Evolutionary conservation across 1,140 invertebrate genomes (phyloP).

Genomic region (Magallana ariakensis): DNA sequence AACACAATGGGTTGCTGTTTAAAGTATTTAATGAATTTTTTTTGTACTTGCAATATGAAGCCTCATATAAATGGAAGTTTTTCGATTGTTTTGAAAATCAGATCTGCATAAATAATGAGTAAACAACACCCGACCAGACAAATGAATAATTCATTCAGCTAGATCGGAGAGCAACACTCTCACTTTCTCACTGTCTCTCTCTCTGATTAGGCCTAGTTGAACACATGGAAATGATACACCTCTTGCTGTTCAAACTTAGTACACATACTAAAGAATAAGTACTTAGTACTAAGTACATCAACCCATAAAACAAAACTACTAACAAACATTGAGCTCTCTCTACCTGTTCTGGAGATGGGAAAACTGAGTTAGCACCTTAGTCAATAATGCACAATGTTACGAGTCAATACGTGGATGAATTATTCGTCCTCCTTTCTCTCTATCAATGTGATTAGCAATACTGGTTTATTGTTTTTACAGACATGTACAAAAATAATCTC

Average conservation of each 20-base stretch:
- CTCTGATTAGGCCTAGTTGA: conserved; percentile 26
- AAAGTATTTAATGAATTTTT: conserved; percentile 14
- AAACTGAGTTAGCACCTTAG: neutral
- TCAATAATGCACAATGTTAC: neutral
- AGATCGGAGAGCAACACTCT: neutral
- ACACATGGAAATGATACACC: conserved; percentile 1
- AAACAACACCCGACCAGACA: neutral
- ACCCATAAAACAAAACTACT: neutral
- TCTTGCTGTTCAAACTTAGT: too few relatives aligned
- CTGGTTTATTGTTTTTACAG: neutral
- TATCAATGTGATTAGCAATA: neutral
- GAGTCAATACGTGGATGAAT: neutral
- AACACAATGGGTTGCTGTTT: neutral
- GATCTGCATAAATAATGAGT: conserved; percentile 14
- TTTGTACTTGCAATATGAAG: conserved; percentile 18
- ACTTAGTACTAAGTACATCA: neutral
- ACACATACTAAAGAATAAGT: neutral
- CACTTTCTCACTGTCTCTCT: neutral
- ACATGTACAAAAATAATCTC: neutral
- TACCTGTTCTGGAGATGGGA: neutral
- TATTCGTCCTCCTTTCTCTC: neutral
- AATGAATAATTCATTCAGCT: neutral
- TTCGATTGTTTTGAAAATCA: neutral
- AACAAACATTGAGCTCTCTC: conserved; percentile 8
- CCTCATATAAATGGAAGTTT: neutral